phyloP scores from a whole-genome alignment of 92 coral and sea anemone genomes.

The Desmophyllum pertusum region DNA sequence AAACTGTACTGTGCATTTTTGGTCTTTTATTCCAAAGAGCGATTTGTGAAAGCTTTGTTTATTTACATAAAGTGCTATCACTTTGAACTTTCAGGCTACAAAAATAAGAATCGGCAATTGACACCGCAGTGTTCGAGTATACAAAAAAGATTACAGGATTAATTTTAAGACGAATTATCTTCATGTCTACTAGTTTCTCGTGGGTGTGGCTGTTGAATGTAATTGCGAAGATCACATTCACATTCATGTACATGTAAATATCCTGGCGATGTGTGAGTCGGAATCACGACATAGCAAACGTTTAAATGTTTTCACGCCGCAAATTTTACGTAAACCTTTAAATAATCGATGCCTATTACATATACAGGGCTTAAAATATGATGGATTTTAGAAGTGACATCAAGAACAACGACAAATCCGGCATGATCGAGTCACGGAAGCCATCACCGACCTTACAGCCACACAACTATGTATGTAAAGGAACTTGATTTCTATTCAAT shows the following conservation, averaged over 20 bases:
- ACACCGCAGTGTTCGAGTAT: conserved; percentile 4
- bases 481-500: background rate
- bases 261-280: background rate
- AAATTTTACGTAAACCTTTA: background rate
- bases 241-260: background rate
- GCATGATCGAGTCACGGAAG: background rate
- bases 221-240: conserved; percentile 5
- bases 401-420: background rate
- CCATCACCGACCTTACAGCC: background rate
- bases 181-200: background rate
- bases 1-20: background rate
- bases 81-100: conserved; percentile 3
- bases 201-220: conserved; percentile 5
- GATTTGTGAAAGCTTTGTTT: background rate
- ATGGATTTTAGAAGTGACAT: background rate
- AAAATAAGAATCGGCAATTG: background rate
- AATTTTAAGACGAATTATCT: conserved; percentile 12
- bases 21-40: conserved; percentile 10
- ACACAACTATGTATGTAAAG: background rate
- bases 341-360: background rate
- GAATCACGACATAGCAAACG: background rate
- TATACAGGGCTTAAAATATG: background rate
- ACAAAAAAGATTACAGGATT: conserved; percentile 14
- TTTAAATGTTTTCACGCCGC: background rate
- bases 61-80: conserved; percentile 3